Conservation (phyloP, 2,888 invertebrate genomes). For the Clepsis dumicolana region DNA sequence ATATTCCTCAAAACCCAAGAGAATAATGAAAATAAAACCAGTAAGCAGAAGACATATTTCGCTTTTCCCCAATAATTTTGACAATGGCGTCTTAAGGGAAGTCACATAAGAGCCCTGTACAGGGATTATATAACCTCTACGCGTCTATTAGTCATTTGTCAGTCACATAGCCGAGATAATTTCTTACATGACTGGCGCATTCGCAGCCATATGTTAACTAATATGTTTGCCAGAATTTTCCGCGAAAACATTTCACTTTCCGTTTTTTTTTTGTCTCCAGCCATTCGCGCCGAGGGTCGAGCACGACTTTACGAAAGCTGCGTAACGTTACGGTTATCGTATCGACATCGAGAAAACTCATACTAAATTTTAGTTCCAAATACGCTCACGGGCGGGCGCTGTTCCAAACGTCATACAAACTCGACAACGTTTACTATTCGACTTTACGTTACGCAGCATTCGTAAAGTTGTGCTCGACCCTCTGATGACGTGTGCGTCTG, state of each 20-base stretch:
- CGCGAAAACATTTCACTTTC: slow-evolving; percentile 23
- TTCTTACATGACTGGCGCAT: slow-evolving; percentile 49
- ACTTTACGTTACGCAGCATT: no score
- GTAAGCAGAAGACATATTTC: background rate
- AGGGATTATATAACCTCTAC: slow-evolving; percentile 3
- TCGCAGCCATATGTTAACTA: slow-evolving; percentile 39
- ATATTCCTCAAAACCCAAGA: background rate
- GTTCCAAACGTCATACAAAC: no score
- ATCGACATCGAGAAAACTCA: no score
- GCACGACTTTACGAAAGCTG: no score
- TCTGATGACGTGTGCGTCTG: background rate
- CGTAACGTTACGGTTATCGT: no score
- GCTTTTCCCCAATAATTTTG: background rate
- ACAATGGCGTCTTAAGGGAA: slow-evolving; percentile 9
- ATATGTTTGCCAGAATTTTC: slow-evolving; percentile 27
- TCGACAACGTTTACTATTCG: no score
- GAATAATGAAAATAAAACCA: background rate
- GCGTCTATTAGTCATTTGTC: slow-evolving; percentile 40
- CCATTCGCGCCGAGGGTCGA: no score
- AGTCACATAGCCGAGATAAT: slow-evolving; percentile 46
- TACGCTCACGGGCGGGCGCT: no score
- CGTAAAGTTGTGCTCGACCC: no score
- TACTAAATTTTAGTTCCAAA: no score
- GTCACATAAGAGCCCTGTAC: slow-evolving; percentile 7
- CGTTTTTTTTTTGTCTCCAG: background rate